These are phyloP conservation scores for Halictus rubicundus DNA, from an alignment of 1,140 invertebrate species.

Conservation along the genomic window DNA sequence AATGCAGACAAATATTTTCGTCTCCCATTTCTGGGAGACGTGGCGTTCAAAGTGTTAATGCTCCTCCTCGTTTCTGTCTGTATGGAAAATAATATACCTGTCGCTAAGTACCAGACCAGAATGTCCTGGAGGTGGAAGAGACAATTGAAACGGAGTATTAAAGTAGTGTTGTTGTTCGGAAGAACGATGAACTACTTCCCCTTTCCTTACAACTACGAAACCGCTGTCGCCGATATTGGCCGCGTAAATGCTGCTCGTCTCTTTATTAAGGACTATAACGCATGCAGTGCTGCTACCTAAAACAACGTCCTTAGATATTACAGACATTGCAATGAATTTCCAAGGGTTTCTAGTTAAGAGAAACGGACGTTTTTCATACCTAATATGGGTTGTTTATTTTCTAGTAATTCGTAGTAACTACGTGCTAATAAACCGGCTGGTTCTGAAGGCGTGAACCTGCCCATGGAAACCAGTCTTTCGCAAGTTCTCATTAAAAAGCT, in stretches of 20 bases:
- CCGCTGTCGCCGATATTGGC: conserved; percentile 99
- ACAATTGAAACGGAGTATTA: conserved; percentile 98
- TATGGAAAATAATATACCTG: conserved; percentile 82
- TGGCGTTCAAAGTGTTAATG: no score
- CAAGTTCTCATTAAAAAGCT: conserved; percentile 96
- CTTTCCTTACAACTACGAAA: conserved; percentile 94
- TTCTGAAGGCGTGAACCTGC: conserved; percentile 91
- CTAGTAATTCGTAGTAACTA: conserved; percentile 95
- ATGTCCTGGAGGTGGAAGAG: conserved; percentile 94
- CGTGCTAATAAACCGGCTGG: conserved; percentile 93
- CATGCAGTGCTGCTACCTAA: conserved; percentile 98
- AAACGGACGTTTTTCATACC: conserved; percentile 81
- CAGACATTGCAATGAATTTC: neutral
- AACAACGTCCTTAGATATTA: conserved; percentile 11
- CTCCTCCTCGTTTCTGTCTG: neutral
- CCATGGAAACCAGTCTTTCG: conserved; percentile 93
- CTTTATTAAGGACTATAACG: conserved; percentile 94
- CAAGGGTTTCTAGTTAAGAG: neutral
- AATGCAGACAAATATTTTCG: neutral
- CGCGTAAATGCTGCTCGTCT: conserved; percentile 93
- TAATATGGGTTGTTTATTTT: conserved; percentile 95
- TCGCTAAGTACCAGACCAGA: conserved; percentile 92
- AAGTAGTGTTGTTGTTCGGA: conserved; percentile 99
- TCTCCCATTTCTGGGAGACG: neutral
- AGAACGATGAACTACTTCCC: conserved; percentile 93